A percentile compares a stretch with the other conserved stretches of the same genome.
Conservation (phyloP, 2,113 vertebrate species). For the Poeciliopsis turrubarensis region DNA sequence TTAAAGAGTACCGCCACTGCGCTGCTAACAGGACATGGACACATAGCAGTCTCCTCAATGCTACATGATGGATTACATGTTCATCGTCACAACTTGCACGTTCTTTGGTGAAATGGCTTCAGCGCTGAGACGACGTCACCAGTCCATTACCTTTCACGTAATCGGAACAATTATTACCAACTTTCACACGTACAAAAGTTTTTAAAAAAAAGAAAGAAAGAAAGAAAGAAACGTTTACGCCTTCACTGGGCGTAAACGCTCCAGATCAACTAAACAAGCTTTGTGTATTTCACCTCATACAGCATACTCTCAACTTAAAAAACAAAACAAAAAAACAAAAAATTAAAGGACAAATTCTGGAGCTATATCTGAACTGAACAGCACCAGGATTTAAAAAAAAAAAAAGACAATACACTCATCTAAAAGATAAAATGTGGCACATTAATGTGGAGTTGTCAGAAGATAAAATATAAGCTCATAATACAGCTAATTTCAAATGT, state of each 20-base stretch:
- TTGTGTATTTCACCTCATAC: conserved; percentile 32
- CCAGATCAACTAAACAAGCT: conserved; percentile 57
- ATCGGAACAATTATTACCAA: conserved; percentile 59
- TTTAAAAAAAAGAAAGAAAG: conserved; percentile 25
- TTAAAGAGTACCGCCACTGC: conserved; percentile 66
- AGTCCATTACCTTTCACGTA: conserved; percentile 58
- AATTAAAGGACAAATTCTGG: conserved; percentile 47
- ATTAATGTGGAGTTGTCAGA: conserved; percentile 76
- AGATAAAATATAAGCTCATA: conserved; percentile 67
- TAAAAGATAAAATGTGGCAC: conserved; percentile 70
- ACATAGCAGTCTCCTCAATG: conserved; percentile 59
- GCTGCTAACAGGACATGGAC: conserved; percentile 59
- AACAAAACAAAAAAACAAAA: conserved; percentile 23
- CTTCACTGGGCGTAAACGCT: conserved; percentile 63
- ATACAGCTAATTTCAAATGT: conserved; percentile 76
- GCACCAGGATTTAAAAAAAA: conserved; percentile 70
- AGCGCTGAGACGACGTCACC: conserved; percentile 57
- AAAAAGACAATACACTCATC: conserved; percentile 27
- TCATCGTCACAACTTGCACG: conserved; percentile 48
- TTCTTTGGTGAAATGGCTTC: conserved; percentile 73
- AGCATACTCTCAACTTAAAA: conserved; percentile 54
- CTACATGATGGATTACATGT: conserved; percentile 30
- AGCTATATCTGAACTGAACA: conserved; percentile 75
- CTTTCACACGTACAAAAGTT: conserved; percentile 50
- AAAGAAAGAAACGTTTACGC: conserved; percentile 34